These are phyloP conservation scores for Pseudochromis fuscus DNA, from an alignment of 2,797 vertebrate species.

Conservation along the genomic window DNA sequence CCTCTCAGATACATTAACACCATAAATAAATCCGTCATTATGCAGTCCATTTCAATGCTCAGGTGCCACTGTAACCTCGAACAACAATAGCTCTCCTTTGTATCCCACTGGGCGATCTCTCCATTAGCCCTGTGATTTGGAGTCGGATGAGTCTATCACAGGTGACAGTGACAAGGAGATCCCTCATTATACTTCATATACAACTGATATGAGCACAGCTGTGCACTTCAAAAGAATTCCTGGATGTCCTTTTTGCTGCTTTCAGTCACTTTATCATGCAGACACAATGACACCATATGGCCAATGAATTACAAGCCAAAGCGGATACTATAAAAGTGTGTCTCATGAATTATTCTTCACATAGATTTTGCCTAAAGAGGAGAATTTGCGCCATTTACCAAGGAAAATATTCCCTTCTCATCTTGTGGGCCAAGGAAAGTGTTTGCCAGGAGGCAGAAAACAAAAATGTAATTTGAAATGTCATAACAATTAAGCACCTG, in stretches of 20 bases:
- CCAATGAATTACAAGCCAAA: slow-evolving; percentile 54
- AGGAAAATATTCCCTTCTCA: slow-evolving; percentile 43
- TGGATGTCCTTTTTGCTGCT: slow-evolving; percentile 57
- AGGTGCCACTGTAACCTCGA: slow-evolving; percentile 41
- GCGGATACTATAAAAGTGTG: slow-evolving; percentile 51
- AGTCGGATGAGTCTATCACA: slow-evolving; percentile 71
- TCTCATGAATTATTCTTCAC: slow-evolving; percentile 73
- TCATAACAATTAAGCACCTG: slow-evolving; percentile 39
- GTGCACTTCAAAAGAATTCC: slow-evolving; percentile 65
- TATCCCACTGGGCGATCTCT: slow-evolving; percentile 61
- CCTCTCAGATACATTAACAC: slow-evolving; percentile 70
- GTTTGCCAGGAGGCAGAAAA: slow-evolving; percentile 23
- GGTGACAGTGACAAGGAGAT: slow-evolving; percentile 69
- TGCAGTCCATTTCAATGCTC: slow-evolving; percentile 40
- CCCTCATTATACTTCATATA: slow-evolving; percentile 72
- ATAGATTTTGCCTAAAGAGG: slow-evolving; percentile 64
- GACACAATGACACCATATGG: slow-evolving; percentile 66
- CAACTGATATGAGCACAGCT: slow-evolving; percentile 56
- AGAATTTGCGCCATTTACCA: slow-evolving; percentile 61
- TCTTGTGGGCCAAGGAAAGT: slow-evolving; percentile 13
- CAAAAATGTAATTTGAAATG: slow-evolving; percentile 42
- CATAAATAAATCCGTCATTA: slow-evolving; percentile 66
- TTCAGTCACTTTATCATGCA: slow-evolving; percentile 67
- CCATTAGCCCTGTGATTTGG: slow-evolving; percentile 70
- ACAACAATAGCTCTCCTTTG: slow-evolving; percentile 48